Percentiles rank a stretch among this genome's conserved stretches.
Conservation (phyloP, 2,888 invertebrate genomes). For the Ochropacha duplaris region DNA sequence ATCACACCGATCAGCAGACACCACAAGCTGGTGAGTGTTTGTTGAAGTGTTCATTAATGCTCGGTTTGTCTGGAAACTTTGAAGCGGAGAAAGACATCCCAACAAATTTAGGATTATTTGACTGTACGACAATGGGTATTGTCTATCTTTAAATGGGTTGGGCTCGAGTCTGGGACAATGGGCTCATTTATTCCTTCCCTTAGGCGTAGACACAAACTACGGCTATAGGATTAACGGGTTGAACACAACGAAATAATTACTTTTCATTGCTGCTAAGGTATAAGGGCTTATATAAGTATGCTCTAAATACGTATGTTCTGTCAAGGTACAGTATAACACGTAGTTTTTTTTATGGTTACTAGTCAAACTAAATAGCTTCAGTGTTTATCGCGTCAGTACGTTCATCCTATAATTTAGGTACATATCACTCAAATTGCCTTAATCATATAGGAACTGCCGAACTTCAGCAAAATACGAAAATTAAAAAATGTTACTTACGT, state of each 20-base stretch:
- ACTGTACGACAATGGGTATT: constrained; percentile 71
- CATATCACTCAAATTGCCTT: too few species aligned
- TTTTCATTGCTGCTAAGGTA: constrained; percentile 44
- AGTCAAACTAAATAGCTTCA: too few species aligned
- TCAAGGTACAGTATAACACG: constrained; percentile 6
- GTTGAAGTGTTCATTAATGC: constrained; percentile 40
- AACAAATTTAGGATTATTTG: constrained; percentile 70
- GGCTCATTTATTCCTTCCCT: constrained; percentile 73
- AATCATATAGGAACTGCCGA: too few species aligned
- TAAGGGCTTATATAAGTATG: too few species aligned
- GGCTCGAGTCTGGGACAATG: constrained; percentile 62
- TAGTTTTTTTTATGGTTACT: too few species aligned
- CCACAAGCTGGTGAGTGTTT: constrained; percentile 11
- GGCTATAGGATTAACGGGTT: constrained; percentile 60
- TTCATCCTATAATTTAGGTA: too few species aligned
- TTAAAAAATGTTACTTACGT: too few species aligned
- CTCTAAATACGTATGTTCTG: constrained; percentile 10
- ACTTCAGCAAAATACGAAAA: too few species aligned
- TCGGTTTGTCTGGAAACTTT: constrained; percentile 51
- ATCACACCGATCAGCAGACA: constrained; percentile 1
- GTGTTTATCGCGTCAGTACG: too few species aligned
- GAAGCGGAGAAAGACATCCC: constrained; percentile 59
- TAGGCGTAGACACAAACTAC: constrained; percentile 66
- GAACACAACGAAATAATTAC: constrained; percentile 64
- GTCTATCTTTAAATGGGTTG: constrained; percentile 72